Conservation (phyloP, 2,797 vertebrate genomes). For the Pangasius larnaudii region DNA sequence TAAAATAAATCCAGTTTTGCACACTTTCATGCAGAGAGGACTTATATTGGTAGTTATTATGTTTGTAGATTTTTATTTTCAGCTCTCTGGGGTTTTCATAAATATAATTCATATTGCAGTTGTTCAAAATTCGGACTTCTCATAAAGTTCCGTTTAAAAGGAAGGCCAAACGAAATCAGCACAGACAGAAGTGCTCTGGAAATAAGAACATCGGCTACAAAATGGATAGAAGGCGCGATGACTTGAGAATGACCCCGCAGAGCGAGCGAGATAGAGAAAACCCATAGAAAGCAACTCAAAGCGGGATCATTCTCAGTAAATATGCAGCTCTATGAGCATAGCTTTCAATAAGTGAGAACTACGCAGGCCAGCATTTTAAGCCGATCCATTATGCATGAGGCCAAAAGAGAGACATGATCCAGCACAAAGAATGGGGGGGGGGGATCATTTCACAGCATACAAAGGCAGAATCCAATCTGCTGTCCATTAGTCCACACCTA, state of each 20-base stretch:
- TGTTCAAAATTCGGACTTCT: not conserved
- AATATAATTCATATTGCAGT: not conserved
- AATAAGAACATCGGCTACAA: not conserved
- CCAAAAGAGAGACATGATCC: slow-evolving; percentile 67
- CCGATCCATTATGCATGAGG: slow-evolving; percentile 81
- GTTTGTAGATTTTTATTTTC: slow-evolving; percentile 12
- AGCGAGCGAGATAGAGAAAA: slow-evolving; percentile 5
- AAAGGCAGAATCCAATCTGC: slow-evolving; percentile 81
- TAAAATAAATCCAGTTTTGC: not conserved
- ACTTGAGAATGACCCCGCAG: slow-evolving; percentile 8
- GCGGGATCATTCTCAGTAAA: slow-evolving; percentile 58
- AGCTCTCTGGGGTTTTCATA: not conserved
- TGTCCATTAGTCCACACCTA: slow-evolving; percentile 82
- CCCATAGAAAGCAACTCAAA: slow-evolving; percentile 51
- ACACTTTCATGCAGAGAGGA: not conserved
- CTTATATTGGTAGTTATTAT: slow-evolving; percentile 6
- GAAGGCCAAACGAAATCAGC: not conserved
- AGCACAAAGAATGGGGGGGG: slow-evolving; percentile 73
- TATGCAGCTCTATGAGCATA: slow-evolving; percentile 63
- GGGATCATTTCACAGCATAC: slow-evolving; percentile 75
- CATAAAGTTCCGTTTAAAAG: slow-evolving; percentile 13
- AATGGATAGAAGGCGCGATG: slow-evolving; percentile 2
- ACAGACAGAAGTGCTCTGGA: not conserved
- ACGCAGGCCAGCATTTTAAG: slow-evolving; percentile 76
- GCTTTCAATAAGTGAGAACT: slow-evolving; percentile 80